Evolutionary conservation across 2,797 vertebrate species (phyloP), one percentile per base, ranked within the genome.

Genomic region (Centroberyx gerrardi): DNA sequence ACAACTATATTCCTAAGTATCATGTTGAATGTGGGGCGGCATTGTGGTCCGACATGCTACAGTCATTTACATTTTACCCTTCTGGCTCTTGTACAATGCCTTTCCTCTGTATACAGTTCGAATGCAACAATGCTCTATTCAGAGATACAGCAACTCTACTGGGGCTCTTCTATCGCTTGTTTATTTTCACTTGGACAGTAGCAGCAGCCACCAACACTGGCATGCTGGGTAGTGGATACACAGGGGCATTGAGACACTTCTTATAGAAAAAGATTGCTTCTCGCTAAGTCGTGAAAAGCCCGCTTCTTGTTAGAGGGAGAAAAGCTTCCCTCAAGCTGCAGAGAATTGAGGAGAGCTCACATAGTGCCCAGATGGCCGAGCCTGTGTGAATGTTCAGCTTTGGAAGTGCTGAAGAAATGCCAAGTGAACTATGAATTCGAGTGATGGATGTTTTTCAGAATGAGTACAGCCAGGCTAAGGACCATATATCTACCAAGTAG

Each of bases 281-380:
- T 78, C 5, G 67, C 76, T 79, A 72, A 74, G 78, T 59, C 8
- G 55, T 73, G 71, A 87, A 77, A 81, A 82, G 78, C 66, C 29
- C 53, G 72, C 72, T 78, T 73, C 80, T 88, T 81, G 74, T 83
- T 63, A 63, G 74, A 58, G 48, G 56, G 68, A 86, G 69, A 77
- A 71, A 77, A 40, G 64, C 77, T 72, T 74, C 62, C 62, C 74
- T 61, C 9, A 2, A 76, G 79, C 77, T 72, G 54, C 12, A 29
- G 7, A 28, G 79, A 78, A 54, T 0, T 55, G 76, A 33, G 33
- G 81, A 54, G 75, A n/a, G 62, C 81, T 77, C 68, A n/a, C 58
- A 56, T 61, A 80, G 72, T 9, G 73, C 56, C 65, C 85, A 85
- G 85, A 87, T 82, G 84, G 85, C 68, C 36, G 27, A 62, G 78